These are phyloP conservation scores for Caradrina clavipalpis DNA, from an alignment of 2,888 invertebrate genomes.

Conservation along the genomic window DNA sequence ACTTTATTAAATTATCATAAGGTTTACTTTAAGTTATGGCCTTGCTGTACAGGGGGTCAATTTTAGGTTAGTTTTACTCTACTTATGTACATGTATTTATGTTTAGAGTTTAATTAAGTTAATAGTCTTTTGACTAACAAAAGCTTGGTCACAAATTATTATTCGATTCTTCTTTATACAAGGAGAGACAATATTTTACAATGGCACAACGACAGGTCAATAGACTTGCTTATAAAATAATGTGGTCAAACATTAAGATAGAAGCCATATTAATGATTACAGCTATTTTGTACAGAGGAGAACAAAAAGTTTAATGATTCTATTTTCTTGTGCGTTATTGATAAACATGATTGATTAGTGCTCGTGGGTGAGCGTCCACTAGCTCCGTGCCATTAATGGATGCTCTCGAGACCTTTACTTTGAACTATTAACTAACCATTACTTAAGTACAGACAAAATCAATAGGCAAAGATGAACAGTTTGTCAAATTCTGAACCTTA, in stretches of 20 bases:
- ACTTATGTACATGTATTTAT: too few species aligned
- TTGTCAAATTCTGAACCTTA: too few species aligned
- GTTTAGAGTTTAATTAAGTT: too few species aligned
- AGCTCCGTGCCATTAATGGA: slow-evolving; percentile 32
- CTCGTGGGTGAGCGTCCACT: slow-evolving; percentile 43
- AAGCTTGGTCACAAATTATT: too few species aligned
- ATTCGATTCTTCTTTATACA: not conserved
- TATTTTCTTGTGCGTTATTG: slow-evolving; percentile 53
- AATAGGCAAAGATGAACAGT: too few species aligned
- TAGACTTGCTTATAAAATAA: not conserved
- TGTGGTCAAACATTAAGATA: slow-evolving; percentile 2
- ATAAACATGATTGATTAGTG: slow-evolving; percentile 54
- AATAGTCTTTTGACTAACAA: too few species aligned
- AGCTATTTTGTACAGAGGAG: slow-evolving; percentile 16
- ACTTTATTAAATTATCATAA: not conserved
- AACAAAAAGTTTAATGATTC: slow-evolving; percentile 54
- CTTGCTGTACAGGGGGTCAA: too few species aligned
- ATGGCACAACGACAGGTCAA: slow-evolving; percentile 13
- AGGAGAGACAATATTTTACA: not conserved
- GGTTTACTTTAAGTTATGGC: too few species aligned
- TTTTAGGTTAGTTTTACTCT: not conserved
- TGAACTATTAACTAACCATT: slow-evolving; percentile 8
- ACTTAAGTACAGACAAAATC: not conserved
- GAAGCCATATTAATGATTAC: slow-evolving; percentile 30
- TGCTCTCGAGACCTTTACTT: slow-evolving; percentile 1